Conservation (phyloP, 1,140 invertebrate genomes). For the Macrobrachium nipponense region DNA sequence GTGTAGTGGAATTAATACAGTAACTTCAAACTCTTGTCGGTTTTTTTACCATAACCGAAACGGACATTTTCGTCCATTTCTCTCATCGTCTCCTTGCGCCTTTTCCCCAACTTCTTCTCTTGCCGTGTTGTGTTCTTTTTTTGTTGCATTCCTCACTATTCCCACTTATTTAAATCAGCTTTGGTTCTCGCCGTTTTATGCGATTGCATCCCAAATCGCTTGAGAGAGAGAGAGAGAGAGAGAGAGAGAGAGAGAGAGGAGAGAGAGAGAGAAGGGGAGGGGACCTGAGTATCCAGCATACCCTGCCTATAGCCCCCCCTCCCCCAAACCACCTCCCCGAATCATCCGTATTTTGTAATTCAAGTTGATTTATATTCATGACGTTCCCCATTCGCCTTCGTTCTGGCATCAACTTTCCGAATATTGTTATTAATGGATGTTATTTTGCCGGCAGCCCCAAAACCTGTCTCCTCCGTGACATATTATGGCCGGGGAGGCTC, state of each 20-base stretch:
- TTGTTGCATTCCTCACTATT: not conserved
- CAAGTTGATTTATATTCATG: too few species aligned
- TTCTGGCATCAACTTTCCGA: too few species aligned
- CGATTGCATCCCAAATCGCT: not conserved
- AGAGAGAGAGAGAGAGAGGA: constrained; percentile 28
- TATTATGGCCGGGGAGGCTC: too few species aligned
- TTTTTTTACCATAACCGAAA: not conserved
- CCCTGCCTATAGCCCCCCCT: too few species aligned
- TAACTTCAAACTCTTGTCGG: not conserved
- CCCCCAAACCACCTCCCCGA: too few species aligned
- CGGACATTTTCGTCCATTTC: not conserved
- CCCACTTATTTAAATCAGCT: not conserved
- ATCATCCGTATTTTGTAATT: too few species aligned
- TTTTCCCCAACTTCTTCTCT: not conserved
- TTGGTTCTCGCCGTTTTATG: not conserved
- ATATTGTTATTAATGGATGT: too few species aligned
- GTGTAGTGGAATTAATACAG: too few species aligned
- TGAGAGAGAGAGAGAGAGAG: constrained; percentile 28
- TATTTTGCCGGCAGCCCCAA: too few species aligned
- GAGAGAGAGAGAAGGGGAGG: not conserved
- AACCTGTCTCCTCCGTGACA: too few species aligned
- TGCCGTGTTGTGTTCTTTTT: not conserved
- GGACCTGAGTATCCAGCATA: not conserved
- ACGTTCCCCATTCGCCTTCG: too few species aligned
- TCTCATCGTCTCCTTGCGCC: not conserved